Evolutionary conservation across 2,888 invertebrate species (phyloP), one percentile per base, ranked within the genome.

Genomic region (Harmothoe impar): DNA sequence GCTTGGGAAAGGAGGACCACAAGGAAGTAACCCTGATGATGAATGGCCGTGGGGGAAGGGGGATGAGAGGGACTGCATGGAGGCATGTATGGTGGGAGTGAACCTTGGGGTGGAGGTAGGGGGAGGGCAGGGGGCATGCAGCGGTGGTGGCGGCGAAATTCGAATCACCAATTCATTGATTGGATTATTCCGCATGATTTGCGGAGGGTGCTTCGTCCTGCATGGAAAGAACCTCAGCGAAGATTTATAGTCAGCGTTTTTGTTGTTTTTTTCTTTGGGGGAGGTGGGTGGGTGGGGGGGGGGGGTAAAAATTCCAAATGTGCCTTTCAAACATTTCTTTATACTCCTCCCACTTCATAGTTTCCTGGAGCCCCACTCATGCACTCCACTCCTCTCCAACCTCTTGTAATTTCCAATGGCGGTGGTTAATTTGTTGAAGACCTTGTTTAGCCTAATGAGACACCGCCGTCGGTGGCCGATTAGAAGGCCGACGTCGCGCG

Each of bases 361-460:
- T 77, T 29, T 31, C 62, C 62, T 62, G 10, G 3, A 77, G 31
- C 15, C 25, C 31, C 77, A 77, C 77, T 77, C 77, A n/a, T n/a
- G n/a, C n/a, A n/a, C n/a, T 29, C 29, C 31, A 5, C 7, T 17
- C 31, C 20, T 15, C 77, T 77, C 29, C 25, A 25, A 35, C 35
- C 33, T 81, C 35, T 35, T 81, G 81, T 81, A 81, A 81, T 81
- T 81, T 81, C 20, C 7, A 33, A 23, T 81, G 17, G 54, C 0
- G 86, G 56, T 25, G 86, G 56, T 54, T 86, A 86, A 86, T 86
- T 86, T 86, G 86, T 86, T 86, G 86, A 86, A 86, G 86, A 54
- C 25, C 86, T 54, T 54, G 86, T 54, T 54, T 52, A 25, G 52
- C 86, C n/a, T 86, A 86, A 86, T 86, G 52, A 86, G 56, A 86